Conservation (phyloP, 2,888 invertebrate genomes). For the Andrena minutula region DNA sequence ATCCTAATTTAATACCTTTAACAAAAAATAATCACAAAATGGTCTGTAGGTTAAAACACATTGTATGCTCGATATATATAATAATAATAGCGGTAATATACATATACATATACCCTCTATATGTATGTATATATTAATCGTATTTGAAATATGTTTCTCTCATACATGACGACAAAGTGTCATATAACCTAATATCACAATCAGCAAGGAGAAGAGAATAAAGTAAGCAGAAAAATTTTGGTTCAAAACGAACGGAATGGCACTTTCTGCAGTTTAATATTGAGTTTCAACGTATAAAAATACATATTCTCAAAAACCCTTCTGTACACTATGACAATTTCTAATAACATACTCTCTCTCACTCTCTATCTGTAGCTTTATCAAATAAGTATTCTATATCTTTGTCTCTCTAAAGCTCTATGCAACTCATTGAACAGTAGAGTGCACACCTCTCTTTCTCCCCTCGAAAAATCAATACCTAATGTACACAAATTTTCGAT, state of each 20-base stretch:
- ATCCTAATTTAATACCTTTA: constrained; percentile 74
- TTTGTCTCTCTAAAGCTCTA: constrained; percentile 63
- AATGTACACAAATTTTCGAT: constrained; percentile 70
- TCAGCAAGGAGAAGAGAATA: constrained; percentile 78
- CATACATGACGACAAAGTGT: constrained; percentile 75
- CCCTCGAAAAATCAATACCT: constrained; percentile 56
- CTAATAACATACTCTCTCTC: constrained; percentile 70
- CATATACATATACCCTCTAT: constrained; percentile 50
- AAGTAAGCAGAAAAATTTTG: constrained; percentile 77
- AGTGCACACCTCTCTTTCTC: constrained; percentile 25
- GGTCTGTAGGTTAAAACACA: constrained; percentile 74
- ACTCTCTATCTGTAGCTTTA: constrained; percentile 68
- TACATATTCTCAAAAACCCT: constrained; percentile 75
- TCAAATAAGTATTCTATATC: constrained; percentile 71
- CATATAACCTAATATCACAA: constrained; percentile 83
- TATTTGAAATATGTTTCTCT: constrained; percentile 70
- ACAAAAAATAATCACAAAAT: constrained; percentile 75
- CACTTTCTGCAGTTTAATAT: constrained; percentile 79
- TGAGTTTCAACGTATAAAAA: constrained; percentile 78
- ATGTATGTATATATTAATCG: constrained; percentile 63
- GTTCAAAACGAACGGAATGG: constrained; percentile 81
- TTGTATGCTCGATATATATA: constrained; percentile 58
- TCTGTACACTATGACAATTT: constrained; percentile 75
- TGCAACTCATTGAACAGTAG: constrained; percentile 66
- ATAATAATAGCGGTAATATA: constrained; percentile 56